Evolutionary conservation across 2,888 invertebrate genomes (phyloP), one percentile per base, ranked within the genome.

Genomic region (Drosophila anomalata): DNA sequence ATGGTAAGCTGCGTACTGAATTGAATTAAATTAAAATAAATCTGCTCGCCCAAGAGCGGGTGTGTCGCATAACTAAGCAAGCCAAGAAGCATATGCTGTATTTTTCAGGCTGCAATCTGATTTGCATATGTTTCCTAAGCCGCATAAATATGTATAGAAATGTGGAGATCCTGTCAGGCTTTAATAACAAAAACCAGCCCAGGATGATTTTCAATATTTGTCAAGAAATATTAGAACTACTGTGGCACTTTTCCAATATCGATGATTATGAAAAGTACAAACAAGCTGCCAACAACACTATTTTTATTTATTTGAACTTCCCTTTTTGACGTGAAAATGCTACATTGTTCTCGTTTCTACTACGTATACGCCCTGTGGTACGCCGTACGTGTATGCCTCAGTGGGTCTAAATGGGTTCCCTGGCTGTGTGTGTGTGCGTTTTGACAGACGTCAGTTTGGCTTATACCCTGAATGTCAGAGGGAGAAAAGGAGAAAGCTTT

Each of bases 11-110:
- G 42, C 33, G 47, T 60, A 57, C 55, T 55, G 46, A 77, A 70
- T 77, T 69, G 62, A 76, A 74, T 83, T 69, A 66, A 80, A 77
- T 83, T 76, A 48, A 71, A 74, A 77, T 76, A 78, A 80, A 79
- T 76, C 56, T 71, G 20, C 12, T 39, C 20, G 26, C 17, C 31
- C 17, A 8, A 20, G 48, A 50, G 54, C 33, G 9, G 24, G 24
- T 42, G 57, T 22, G 50, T 67, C 46, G 55, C 65, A 65, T 51
- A 67, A 65, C 63, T 56, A 44, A 65, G 56, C 63, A 56, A 48
- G 46, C 22, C 56, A 44, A 7, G 50, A 36, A 24, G 12, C 20
- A 44, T 17, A 52, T 53, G 61, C 29, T 60, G 60, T 63, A 36
- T 60, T 61, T 63, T 29, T 39, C 17, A 22, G 44, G 17, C 14